phyloP scores from a whole-genome alignment of 30 jellyfish, hydroid and myxozoan genomes.

The Cassiopea andromeda region DNA sequence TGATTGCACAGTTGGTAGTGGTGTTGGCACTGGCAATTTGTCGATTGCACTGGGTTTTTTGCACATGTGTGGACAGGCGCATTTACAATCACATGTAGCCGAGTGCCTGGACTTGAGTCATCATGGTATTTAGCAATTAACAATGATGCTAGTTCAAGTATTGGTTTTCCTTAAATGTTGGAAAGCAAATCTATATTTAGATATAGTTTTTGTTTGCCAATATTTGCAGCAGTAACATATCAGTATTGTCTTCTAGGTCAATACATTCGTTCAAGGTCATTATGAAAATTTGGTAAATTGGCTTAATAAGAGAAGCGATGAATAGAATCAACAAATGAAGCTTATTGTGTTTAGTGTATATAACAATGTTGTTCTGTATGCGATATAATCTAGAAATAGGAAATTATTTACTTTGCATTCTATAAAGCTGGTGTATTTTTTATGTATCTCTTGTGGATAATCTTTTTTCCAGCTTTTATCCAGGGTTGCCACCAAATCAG shows the following conservation, averaged over 20 bases:
- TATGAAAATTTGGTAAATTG: conserved; percentile 40
- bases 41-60: no score
- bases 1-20: no score
- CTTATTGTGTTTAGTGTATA: background rate
- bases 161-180: no score
- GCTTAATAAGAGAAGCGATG: conserved; percentile 46
- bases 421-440: background rate
- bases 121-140: no score
- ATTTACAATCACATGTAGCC: no score
- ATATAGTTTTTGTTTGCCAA: background rate
- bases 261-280: conserved; percentile 41
- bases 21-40: no score
- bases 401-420: background rate
- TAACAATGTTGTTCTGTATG: background rate
- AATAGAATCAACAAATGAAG: background rate
- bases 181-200: no score
- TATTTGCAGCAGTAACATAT: background rate
- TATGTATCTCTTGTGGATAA: background rate
- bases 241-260: conserved; percentile 29
- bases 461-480: no score
- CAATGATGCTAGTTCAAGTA: no score
- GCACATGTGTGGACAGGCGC: no score
- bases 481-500: no score
- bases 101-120: no score
- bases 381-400: background rate